Evolutionary conservation across 2,888 invertebrate species (phyloP).

Genomic region (Lutraria lutraria): DNA sequence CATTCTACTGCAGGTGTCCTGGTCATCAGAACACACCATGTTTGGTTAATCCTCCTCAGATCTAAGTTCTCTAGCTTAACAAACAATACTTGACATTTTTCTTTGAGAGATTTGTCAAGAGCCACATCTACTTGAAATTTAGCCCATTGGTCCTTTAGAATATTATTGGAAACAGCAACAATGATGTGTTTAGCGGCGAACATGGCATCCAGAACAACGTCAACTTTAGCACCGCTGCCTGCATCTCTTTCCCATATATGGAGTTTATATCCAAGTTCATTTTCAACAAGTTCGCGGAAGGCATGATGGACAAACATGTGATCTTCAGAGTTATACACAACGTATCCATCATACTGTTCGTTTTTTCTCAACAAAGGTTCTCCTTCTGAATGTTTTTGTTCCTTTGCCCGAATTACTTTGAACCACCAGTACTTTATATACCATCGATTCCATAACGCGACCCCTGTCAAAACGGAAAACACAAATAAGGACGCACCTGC

Average conservation of each 20-base stretch:
- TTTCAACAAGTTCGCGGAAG: conserved; percentile 40
- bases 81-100: conserved; percentile 23
- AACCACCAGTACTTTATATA: conserved; percentile 50
- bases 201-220: conserved; percentile 49
- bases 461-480: neutral
- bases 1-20: conserved; percentile 47
- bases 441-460: conserved; percentile 50
- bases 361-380: conserved; percentile 22
- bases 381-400: conserved; percentile 25
- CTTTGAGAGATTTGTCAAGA: conserved; percentile 30
- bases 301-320: conserved; percentile 38
- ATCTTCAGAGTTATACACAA: conserved; percentile 47
- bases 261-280: conserved; percentile 35
- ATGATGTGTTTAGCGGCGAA: conserved; percentile 39
- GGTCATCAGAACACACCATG: conserved; percentile 59
- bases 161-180: conserved; percentile 50
- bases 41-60: conserved; percentile 38
- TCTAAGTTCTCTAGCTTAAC: conserved; percentile 53
- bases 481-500: conserved; percentile 39
- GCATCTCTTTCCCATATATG: conserved; percentile 54
- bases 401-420: conserved; percentile 3
- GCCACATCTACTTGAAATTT: conserved; percentile 55
- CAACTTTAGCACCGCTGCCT: conserved; percentile 32
- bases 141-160: conserved; percentile 49
- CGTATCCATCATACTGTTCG: conserved; percentile 41